phyloP scores from a whole-genome alignment of 2,797 vertebrate species.

The Odontamblyopus lacepedii region DNA sequence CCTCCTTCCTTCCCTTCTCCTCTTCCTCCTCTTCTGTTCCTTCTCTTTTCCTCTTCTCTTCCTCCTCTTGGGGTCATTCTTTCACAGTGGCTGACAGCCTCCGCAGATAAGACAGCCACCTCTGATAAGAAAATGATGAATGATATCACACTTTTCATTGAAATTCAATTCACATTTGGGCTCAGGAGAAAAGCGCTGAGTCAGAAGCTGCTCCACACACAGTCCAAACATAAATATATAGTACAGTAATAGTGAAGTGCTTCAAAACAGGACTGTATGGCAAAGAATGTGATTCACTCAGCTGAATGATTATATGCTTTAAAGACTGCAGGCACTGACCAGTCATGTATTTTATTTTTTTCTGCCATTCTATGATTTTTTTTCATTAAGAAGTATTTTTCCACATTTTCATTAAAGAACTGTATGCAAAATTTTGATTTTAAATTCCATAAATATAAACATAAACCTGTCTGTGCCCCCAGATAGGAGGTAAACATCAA shows the following conservation, averaged over 20 bases:
- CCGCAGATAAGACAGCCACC: constrained; percentile 63
- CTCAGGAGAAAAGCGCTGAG: constrained; percentile 43
- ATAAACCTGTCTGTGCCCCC: no score
- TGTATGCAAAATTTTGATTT: no score
- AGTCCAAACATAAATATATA: constrained; percentile 38
- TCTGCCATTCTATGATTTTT: no score
- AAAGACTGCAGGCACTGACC: background rate
- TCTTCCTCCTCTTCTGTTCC: constrained; percentile 56
- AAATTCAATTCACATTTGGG: constrained; percentile 45
- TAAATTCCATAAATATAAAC: no score
- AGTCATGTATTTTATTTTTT: background rate
- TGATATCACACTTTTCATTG: constrained; percentile 47
- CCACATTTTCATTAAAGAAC: no score
- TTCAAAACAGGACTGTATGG: background rate
- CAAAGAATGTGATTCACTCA: background rate
- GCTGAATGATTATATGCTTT: background rate
- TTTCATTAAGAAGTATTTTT: no score
- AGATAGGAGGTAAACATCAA: no score
- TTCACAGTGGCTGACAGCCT: constrained; percentile 55
- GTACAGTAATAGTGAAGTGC: constrained; percentile 1
- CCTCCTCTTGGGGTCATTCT: constrained; percentile 56
- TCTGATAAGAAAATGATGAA: constrained; percentile 73
- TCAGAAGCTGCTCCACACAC: constrained; percentile 28
- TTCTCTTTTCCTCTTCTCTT: constrained; percentile 43
- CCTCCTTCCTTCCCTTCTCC: constrained; percentile 28